phyloP scores from a whole-genome alignment of 2,888 invertebrate genomes.

The Trisateles emortualis region DNA sequence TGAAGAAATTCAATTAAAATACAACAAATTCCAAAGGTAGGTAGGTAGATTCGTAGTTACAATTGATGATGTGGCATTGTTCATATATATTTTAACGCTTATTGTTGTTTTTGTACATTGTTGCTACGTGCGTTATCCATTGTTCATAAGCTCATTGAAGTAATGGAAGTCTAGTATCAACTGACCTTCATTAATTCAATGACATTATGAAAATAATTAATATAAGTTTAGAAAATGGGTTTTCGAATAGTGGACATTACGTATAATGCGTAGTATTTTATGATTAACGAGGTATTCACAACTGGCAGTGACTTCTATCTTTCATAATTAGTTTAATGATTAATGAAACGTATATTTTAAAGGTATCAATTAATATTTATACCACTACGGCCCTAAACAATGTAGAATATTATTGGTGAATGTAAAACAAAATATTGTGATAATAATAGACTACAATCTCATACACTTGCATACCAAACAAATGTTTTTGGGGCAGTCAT shows the following conservation, averaged over 20 bases:
- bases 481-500: constrained; percentile 58
- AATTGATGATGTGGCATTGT: not conserved
- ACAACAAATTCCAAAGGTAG: not conserved
- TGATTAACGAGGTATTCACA: constrained; percentile 25
- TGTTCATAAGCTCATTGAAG: not conserved
- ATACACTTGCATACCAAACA: constrained; percentile 58
- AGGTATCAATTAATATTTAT: constrained; percentile 19
- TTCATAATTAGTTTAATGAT: constrained; percentile 31
- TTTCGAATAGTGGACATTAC: constrained; percentile 9
- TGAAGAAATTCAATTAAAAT: not conserved
- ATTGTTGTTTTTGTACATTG: not conserved
- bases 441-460: constrained; percentile 64
- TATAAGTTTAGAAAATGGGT: constrained; percentile 3
- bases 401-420: constrained; percentile 45
- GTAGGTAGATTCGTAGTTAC: not conserved
- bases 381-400: constrained; percentile 5
- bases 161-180: not conserved
- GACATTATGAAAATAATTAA: constrained; percentile 1
- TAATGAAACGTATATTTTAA: constrained; percentile 22
- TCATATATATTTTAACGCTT: not conserved
- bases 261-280: constrained; percentile 9
- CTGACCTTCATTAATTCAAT: constrained; percentile 1
- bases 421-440: constrained; percentile 59
- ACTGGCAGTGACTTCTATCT: constrained; percentile 14
- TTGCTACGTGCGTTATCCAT: not conserved